Conservation (phyloP, 2,113 vertebrate genomes). For the Lophius piscatorius region DNA sequence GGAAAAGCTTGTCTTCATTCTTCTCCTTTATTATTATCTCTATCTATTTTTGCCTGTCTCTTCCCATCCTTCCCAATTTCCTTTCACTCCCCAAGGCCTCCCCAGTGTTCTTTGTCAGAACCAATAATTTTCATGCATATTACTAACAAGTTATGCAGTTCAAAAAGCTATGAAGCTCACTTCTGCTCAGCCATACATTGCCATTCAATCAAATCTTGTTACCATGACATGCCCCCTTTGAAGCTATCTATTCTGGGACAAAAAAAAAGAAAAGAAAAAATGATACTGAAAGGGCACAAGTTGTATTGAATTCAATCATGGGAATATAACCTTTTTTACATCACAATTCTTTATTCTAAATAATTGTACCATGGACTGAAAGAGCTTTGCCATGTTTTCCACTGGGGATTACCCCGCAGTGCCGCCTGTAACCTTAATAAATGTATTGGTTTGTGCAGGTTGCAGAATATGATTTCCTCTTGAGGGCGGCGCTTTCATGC, state of each 20-base stretch:
- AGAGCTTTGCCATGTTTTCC: conserved; percentile 24
- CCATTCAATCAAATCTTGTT: conserved; percentile 55
- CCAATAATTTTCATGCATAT: conserved; percentile 35
- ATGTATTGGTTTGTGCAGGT: conserved; percentile 40
- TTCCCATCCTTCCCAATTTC: conserved; percentile 24
- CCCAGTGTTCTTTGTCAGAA: conserved; percentile 55
- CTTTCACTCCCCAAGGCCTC: conserved; percentile 29
- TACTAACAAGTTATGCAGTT: conserved; percentile 51
- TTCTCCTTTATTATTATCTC: background rate
- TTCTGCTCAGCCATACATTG: conserved; percentile 52
- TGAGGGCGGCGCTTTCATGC: conserved; percentile 14
- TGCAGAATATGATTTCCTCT: conserved; percentile 42
- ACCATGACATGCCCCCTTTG: conserved; percentile 38
- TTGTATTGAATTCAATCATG: conserved; percentile 46
- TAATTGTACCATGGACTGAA: conserved; percentile 21
- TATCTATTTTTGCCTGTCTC: background rate
- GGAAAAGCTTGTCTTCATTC: conserved; percentile 29
- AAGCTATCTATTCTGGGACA: conserved; percentile 35
- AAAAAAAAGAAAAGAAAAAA: no score
- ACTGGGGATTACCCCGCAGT: conserved; percentile 22
- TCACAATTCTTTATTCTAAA: conserved; percentile 24
- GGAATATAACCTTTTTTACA: conserved; percentile 9
- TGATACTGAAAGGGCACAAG: conserved; percentile 38
- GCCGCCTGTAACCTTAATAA: conserved; percentile 31
- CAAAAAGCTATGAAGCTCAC: conserved; percentile 39